These are phyloP conservation scores for Scaptodrosophila latifasciaeformis DNA, from an alignment of 2,888 invertebrate genomes.

Conservation along the genomic window DNA sequence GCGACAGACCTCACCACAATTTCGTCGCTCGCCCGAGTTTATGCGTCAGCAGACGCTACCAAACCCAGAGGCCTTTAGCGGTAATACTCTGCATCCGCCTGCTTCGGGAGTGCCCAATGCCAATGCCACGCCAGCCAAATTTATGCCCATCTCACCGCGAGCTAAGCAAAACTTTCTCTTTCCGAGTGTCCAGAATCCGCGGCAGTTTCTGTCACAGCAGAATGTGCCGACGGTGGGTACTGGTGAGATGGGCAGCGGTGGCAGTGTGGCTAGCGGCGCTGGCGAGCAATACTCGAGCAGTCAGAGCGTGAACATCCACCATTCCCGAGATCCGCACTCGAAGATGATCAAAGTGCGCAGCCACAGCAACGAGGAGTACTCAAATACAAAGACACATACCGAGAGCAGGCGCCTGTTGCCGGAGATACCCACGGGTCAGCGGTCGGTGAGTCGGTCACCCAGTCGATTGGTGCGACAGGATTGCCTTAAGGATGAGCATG, in stretches of 20 bases:
- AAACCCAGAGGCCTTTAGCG: constrained; percentile 71
- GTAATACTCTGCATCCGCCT: constrained; percentile 67
- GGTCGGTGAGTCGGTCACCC: constrained; percentile 62
- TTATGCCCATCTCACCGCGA: constrained; percentile 73
- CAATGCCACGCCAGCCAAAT: constrained; percentile 59
- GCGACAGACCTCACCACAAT: constrained; percentile 73
- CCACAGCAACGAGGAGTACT: constrained; percentile 75
- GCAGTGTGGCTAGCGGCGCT: constrained; percentile 43
- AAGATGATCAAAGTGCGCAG: constrained; percentile 75
- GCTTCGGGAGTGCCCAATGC: constrained; percentile 40
- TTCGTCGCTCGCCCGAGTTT: constrained; percentile 73
- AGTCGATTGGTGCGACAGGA: constrained; percentile 73
- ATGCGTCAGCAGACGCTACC: constrained; percentile 73
- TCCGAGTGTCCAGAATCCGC: constrained; percentile 70
- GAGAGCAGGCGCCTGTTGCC: constrained; percentile 71
- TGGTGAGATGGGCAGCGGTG: constrained; percentile 57
- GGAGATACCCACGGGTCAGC: constrained; percentile 68
- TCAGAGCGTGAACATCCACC: constrained; percentile 72
- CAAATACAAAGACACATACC: constrained; percentile 60
- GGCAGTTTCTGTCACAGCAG: constrained; percentile 73
- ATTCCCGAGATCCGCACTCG: constrained; percentile 66
- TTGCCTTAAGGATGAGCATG: constrained; percentile 72
- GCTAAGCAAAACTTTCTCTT: constrained; percentile 74
- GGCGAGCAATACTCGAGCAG: constrained; percentile 72
- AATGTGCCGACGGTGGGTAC: constrained; percentile 72